phyloP scores from a whole-genome alignment of 2,888 invertebrate species.

The Leucophora obtusa region DNA sequence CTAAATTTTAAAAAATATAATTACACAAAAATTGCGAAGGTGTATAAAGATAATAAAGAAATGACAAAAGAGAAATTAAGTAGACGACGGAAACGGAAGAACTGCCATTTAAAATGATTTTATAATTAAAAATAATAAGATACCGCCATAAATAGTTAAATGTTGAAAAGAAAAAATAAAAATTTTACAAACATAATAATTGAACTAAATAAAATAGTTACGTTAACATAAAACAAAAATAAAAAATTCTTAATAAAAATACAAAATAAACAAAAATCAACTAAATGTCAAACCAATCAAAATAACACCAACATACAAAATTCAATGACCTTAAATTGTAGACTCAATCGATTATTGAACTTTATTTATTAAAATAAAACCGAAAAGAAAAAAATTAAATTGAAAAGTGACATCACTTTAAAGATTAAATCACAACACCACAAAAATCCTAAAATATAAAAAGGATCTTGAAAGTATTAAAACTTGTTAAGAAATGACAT shows the following conservation, averaged over 20 bases:
- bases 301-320: constrained; percentile 20
- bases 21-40: constrained; percentile 19
- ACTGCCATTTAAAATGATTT: too few species aligned
- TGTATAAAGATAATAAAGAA: not conserved
- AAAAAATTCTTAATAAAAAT: constrained; percentile 22
- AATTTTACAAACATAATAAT: not conserved
- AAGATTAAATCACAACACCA: not conserved
- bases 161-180: not conserved
- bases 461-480: not conserved
- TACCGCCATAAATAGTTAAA: not conserved
- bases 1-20: not conserved
- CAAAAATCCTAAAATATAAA: not conserved
- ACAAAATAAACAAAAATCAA: not conserved
- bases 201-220: constrained; percentile 12
- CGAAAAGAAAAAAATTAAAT: constrained; percentile 5
- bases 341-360: constrained; percentile 27
- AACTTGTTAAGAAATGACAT: constrained; percentile 19
- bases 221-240: not conserved
- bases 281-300: constrained; percentile 32
- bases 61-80: constrained; percentile 1
- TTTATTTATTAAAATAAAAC: not conserved
- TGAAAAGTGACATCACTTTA: constrained; percentile 21
- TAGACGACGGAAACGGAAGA: constrained; percentile 43
- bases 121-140: constrained; percentile 12
- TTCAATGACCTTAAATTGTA: constrained; percentile 18